A percentile compares a stretch with the other conserved stretches of the same genome.
phyloP scores from a whole-genome alignment of 2,797 vertebrate species.

The Oreonectes daqikongensis region DNA sequence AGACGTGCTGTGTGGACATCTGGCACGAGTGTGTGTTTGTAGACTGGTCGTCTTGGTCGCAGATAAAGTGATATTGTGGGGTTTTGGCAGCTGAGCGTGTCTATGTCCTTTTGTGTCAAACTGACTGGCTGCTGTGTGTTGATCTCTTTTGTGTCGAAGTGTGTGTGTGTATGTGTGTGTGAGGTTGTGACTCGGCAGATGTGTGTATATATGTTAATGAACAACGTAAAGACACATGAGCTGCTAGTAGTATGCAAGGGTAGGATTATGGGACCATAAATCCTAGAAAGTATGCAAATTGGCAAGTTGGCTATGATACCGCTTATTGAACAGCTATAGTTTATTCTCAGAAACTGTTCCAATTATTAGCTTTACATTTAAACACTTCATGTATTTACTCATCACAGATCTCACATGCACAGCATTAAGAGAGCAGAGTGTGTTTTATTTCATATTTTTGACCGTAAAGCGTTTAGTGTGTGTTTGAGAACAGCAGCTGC shows the following conservation, averaged over 20 bases:
- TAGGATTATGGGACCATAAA: no score
- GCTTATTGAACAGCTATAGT: not conserved
- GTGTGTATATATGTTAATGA: conserved; percentile 49
- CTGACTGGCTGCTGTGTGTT: not conserved
- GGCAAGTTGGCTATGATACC: no score
- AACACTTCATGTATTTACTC: not conserved
- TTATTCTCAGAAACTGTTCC: not conserved
- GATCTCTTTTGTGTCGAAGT: conserved; percentile 26
- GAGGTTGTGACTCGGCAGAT: conserved; percentile 64
- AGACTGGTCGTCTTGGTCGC: not conserved
- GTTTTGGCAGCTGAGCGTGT: conserved; percentile 30
- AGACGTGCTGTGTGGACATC: conserved; percentile 3
- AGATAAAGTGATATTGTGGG: conserved; percentile 31
- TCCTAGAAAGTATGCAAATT: not conserved
- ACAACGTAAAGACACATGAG: conserved; percentile 8
- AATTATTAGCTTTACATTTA: not conserved
- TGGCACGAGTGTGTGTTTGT: conserved; percentile 18
- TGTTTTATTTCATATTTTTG: conserved; percentile 8
- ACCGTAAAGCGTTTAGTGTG: not conserved
- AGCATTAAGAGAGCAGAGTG: not conserved
- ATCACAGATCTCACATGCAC: not conserved
- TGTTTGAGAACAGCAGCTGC: conserved; percentile 41
- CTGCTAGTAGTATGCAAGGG: no score
- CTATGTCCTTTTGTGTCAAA: conserved; percentile 24
- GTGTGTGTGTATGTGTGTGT: conserved; percentile 70